Base-by-base conservation (phyloP, 2,888 invertebrate species). In the Argynnis bischoffii region DNA sequence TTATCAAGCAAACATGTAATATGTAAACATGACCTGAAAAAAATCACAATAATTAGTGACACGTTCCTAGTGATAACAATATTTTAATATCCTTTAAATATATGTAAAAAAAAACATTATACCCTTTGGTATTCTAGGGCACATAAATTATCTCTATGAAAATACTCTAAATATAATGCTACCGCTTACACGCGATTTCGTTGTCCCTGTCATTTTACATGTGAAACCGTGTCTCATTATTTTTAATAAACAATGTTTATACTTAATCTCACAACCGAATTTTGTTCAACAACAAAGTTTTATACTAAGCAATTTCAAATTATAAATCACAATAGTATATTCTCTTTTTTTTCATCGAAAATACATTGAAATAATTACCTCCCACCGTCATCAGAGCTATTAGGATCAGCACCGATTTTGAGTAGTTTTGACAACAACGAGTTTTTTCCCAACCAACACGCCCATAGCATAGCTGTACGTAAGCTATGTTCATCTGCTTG, bases 1-100 rank as follows among this genome's bases (percentile, higher is more conserved):
- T 95, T 96, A 21, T 96, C 96, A 15, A 95, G 94, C 83, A 95
- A 95, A 69, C 97, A 95, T 60, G 97, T 96, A 74, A 97, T 93
- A 86, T 98, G 98, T 21, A 98, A 77, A 76, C 91, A 91, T 51
- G 89, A 86, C 77, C 93, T 93, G 77, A 50, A 85, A 77, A 64
- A 3, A 2, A 14, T 2, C 26, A 63, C 18, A 46, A 21, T 47
- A 1, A 6, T 26, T 18, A 21, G 35, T 41, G 35, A 41, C 11
- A 11, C 11, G 11, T 41, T 41, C 8, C 8, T 41, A 11, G 35
- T 41, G 35, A 2, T 1, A 11, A 41, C 26, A 41, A 8, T 11
- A 41, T 41, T 41, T 11, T 11, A 41, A 41, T 11, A 35, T 35
- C 6, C 35, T 8, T 35, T 35, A 5, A 3, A 3, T 31, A 35